phyloP scores from a whole-genome alignment of 2,113 vertebrate genomes.

The Hyperopisus bebe region DNA sequence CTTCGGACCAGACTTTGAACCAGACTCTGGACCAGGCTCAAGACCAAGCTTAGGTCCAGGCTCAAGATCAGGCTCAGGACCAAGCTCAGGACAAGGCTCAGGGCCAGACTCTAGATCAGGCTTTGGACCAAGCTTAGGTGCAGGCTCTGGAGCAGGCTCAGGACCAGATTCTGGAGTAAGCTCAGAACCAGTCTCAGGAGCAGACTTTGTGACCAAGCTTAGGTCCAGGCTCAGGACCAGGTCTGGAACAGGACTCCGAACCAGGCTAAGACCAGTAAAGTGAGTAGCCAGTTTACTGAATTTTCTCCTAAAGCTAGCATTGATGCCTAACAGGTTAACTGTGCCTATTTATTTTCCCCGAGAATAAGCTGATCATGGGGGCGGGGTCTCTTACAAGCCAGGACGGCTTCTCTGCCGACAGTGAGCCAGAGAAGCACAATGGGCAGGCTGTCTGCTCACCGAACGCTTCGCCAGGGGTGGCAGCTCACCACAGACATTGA shows the following conservation, averaged over 20 bases:
- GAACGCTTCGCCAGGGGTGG: neutral
- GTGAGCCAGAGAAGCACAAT: neutral
- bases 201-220: neutral
- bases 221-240: neutral
- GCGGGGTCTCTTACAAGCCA: neutral
- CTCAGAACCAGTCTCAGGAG: too few relatives aligned
- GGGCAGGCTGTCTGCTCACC: neutral
- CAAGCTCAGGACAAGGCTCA: neutral
- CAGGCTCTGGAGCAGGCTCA: too few relatives aligned
- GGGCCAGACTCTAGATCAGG: neutral
- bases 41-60: neutral
- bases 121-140: rapidly evolving
- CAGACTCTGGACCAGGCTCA: neutral
- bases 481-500: neutral
- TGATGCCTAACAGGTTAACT: neutral
- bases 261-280: neutral
- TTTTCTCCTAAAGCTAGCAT: neutral
- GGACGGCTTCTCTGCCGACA: neutral
- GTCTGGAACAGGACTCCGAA: neutral
- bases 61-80: neutral
- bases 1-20: neutral
- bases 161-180: too few relatives aligned
- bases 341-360: neutral
- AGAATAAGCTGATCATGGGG: neutral
- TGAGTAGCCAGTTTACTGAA: neutral